Evolutionary conservation across 2,888 invertebrate species (phyloP).

Genomic region (Lamellibrachia satsuma): DNA sequence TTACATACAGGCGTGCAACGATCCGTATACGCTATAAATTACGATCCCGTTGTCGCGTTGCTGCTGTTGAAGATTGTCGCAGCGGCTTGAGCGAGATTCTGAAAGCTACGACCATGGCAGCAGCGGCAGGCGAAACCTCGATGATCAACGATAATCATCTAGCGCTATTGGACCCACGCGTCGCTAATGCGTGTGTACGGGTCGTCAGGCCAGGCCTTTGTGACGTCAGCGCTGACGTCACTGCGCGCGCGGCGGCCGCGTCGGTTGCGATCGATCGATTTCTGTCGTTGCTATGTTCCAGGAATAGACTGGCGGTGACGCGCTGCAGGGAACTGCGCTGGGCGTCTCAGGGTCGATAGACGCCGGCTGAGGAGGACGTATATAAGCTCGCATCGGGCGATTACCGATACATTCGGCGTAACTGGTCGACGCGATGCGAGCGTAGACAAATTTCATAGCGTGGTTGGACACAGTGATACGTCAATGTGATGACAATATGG

Average conservation of each 20-base stretch:
- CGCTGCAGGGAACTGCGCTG: background rate
- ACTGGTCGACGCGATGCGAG: background rate
- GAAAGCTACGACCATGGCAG: background rate
- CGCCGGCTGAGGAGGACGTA: background rate
- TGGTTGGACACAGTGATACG: background rate
- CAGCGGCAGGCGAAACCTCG: background rate
- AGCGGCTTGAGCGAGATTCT: background rate
- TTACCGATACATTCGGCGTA: background rate
- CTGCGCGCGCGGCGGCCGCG: conserved; percentile 2
- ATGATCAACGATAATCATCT: background rate
- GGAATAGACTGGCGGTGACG: conserved; percentile 1
- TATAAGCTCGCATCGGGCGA: background rate
- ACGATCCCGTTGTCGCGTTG: background rate
- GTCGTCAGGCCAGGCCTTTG: background rate
- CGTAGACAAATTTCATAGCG: background rate
- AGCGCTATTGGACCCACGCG: background rate
- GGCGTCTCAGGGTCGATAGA: background rate
- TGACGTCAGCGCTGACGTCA: conserved; percentile 17
- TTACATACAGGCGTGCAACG: background rate
- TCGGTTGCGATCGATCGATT: conserved; percentile 1
- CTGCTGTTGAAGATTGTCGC: background rate
- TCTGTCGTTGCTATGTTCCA: conserved; percentile 13
- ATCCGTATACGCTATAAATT: background rate
- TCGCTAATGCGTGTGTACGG: background rate
- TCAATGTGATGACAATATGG: background rate